phyloP scores from a whole-genome alignment of 92 coral and sea anemone species.

The Actinernus sp. region DNA sequence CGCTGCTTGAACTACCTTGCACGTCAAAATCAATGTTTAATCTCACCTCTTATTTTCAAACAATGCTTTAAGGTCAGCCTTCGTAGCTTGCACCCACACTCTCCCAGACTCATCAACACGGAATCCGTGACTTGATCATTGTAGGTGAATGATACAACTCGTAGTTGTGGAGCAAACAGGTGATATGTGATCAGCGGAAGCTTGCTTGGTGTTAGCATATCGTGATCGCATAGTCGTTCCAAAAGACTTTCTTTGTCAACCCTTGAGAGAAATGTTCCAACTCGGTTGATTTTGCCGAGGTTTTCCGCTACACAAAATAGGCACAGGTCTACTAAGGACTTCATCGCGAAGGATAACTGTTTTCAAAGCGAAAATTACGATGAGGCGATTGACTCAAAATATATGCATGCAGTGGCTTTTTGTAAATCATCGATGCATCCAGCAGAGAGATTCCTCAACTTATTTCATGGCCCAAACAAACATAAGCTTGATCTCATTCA shows the following conservation, averaged over 20 bases:
- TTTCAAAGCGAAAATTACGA: no score
- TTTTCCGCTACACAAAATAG: constrained; percentile 76
- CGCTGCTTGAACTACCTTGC: no score
- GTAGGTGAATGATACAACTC: constrained; percentile 57
- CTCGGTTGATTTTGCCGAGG: constrained; percentile 60
- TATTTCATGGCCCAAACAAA: no score
- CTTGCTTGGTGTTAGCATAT: constrained; percentile 61
- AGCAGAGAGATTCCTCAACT: no score
- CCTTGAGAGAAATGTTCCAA: constrained; percentile 63
- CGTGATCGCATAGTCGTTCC: constrained; percentile 84
- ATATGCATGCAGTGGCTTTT: no score
- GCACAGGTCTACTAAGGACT: constrained; percentile 74
- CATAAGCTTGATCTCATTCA: no score
- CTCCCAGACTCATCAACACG: constrained; percentile 55
- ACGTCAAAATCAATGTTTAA: neutral
- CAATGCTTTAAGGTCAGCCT: constrained; percentile 59
- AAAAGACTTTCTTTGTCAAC: constrained; percentile 71
- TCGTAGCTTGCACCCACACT: constrained; percentile 56
- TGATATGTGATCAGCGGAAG: constrained; percentile 61
- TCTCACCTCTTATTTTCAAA: constrained; percentile 64
- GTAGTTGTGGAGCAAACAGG: constrained; percentile 58
- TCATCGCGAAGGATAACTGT: no score
- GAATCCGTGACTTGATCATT: constrained; percentile 67
- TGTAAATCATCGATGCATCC: no score
- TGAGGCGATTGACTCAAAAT: no score